phyloP scores from a whole-genome alignment of 2,888 invertebrate genomes.

The Halictus quadricinctus region DNA sequence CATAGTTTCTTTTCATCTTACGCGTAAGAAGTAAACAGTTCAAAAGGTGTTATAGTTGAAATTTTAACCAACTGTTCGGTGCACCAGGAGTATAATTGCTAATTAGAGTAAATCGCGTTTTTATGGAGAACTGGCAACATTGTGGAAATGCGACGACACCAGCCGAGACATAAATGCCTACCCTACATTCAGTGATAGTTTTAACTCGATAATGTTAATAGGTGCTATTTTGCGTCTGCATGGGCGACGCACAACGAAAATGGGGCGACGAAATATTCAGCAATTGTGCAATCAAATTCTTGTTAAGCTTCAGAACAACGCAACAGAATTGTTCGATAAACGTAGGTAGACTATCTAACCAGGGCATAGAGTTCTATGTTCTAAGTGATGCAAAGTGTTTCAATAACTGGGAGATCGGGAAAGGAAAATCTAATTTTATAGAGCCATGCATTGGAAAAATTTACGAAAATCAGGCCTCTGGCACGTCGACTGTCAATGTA shows the following conservation, averaged over 20 bases:
- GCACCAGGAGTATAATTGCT: background rate
- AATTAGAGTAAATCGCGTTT: background rate
- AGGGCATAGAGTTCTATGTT: background rate
- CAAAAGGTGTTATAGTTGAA: background rate
- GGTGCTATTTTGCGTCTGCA: background rate
- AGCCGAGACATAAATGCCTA: background rate
- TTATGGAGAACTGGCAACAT: background rate
- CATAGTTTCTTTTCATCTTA: too few relatives aligned
- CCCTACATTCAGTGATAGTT: constrained; percentile 4
- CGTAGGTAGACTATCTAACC: background rate
- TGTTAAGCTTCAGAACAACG: background rate
- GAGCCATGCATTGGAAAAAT: background rate
- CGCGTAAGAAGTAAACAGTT: too few relatives aligned
- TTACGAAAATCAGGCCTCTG: too few relatives aligned
- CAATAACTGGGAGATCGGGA: background rate
- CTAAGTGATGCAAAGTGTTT: too few relatives aligned
- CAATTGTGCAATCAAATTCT: background rate
- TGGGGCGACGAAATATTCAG: constrained; percentile 7
- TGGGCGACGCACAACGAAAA: background rate
- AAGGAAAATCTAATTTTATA: background rate
- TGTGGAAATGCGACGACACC: background rate
- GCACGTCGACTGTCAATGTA: too few relatives aligned
- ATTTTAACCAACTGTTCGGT: background rate
- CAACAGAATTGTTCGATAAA: background rate
- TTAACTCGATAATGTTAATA: constrained; percentile 12